A percentile compares a stretch with the other conserved stretches of the same genome.
Evolutionary conservation across 2,797 vertebrate species (phyloP).

Genomic region (Bucorvus abyssinicus): DNA sequence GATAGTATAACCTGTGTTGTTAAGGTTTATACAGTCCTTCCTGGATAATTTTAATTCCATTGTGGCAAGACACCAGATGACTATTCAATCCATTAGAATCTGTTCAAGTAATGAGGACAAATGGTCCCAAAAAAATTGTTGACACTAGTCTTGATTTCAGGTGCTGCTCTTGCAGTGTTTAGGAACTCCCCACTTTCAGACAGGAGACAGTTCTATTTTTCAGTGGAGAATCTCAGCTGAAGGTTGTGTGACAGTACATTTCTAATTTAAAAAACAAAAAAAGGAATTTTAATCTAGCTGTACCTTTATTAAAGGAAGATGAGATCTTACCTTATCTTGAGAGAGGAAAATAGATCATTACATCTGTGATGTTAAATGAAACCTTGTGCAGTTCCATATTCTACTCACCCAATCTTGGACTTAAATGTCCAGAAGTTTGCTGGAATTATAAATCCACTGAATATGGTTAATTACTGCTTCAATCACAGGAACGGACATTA

Average conservation of each 20-base stretch:
- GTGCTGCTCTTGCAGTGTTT: neutral
- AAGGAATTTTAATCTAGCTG: neutral
- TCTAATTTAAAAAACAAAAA: neutral
- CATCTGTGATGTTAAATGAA: neutral
- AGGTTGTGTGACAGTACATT: neutral
- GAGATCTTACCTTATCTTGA: neutral
- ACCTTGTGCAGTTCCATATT: neutral
- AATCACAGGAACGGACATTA: neutral
- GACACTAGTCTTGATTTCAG: neutral
- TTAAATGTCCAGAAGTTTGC: neutral
- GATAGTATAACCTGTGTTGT: neutral
- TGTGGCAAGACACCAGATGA: neutral
- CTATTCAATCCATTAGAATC: neutral
- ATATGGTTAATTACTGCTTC: neutral
- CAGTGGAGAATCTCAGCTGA: neutral
- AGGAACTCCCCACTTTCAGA: neutral
- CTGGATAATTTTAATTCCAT: neutral
- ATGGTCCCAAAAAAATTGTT: neutral
- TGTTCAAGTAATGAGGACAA: neutral
- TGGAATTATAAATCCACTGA: neutral
- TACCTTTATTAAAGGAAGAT: neutral
- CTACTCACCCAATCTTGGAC: neutral
- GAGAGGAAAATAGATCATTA: neutral
- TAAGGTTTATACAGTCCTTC: neutral
- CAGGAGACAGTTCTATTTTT: neutral